Conservation (phyloP, 2,113 vertebrate species). For the Romanogobio albipinnatus region DNA sequence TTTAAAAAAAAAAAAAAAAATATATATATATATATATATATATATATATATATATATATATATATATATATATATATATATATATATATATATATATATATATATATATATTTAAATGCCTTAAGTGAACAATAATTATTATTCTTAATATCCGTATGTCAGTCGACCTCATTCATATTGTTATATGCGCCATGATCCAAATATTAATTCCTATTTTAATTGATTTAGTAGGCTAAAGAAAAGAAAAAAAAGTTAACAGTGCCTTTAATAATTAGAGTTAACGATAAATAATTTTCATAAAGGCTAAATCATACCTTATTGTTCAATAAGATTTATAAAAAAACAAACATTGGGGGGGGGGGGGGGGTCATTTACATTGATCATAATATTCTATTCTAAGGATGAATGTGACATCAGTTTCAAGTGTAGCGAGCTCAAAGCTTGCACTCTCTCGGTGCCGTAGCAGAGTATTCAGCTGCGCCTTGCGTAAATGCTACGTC, state of each 20-base stretch:
- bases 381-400: not conserved
- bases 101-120: not conserved
- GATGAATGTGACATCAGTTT: slow-evolving; percentile 50
- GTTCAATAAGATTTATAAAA: not conserved
- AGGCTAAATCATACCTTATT: not conserved
- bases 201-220: not conserved
- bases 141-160: not conserved
- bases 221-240: not conserved
- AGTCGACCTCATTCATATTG: not conserved
- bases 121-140: not conserved
- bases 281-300: not conserved
- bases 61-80: too few relatives aligned
- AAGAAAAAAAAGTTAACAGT: not conserved
- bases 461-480: slow-evolving; percentile 65
- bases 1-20: too few relatives aligned
- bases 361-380: not conserved
- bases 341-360: too few relatives aligned
- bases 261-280: not conserved
- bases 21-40: too few relatives aligned
- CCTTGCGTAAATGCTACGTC: slow-evolving; percentile 77
- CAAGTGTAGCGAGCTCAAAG: slow-evolving; percentile 27
- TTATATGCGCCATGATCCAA: not conserved
- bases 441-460: slow-evolving; percentile 58
- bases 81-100: too few relatives aligned
- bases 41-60: too few relatives aligned